Evolutionary conservation across 2,888 invertebrate genomes (phyloP), one percentile per base, ranked within the genome.

Genomic region (Cylindroiulus punctatus): DNA sequence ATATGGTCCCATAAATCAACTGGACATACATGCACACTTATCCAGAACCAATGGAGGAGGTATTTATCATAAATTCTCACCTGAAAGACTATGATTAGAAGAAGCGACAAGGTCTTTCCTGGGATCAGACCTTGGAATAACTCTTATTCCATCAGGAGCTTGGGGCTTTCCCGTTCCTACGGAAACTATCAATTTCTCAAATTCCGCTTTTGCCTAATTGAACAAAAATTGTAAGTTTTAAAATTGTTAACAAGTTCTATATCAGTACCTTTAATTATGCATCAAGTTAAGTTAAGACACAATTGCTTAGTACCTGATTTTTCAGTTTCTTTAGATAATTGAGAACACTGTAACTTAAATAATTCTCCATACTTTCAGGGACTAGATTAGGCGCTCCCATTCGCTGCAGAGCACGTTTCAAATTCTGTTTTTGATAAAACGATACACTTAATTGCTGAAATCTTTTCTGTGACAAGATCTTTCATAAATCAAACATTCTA

Each of bases 271-370:
- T 36, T 36, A 30, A 76, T 65, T 22, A 26, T 36, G 81, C 81
- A 22, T 81, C n/a, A 36, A 81, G 4, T 52, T 14, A 52, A 52
- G n/a, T 19, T 19, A 52, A 52, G n/a, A 17, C n/a, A n/a, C 52
- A n/a, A 52, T 8, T 22, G n/a, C 26, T 76, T 26, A 22, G 26
- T 52, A 97, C 98, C 91, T 96, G 96, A 91, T 97, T 97, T 92
- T 99, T 99, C 89, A 98, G 93, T 91, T 97, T 95, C 92, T 98
- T 98, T 90, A 99, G 92, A 91, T 98, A 98, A 91, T 97, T 97
- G 88, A 97, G 93, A 82, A 99, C 97, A 87, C 96, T 96, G 91
- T 96, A 98, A 90, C 97, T 97, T 87, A 98, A 93, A 88, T 96
- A 96, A 91, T 96, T 98, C 90, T 99, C 98, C 90, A 96, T 94